Percentiles rank a stretch among this genome's conserved stretches.
Conservation (phyloP, 2,113 vertebrate species). For the Cranoglanis bouderius region DNA sequence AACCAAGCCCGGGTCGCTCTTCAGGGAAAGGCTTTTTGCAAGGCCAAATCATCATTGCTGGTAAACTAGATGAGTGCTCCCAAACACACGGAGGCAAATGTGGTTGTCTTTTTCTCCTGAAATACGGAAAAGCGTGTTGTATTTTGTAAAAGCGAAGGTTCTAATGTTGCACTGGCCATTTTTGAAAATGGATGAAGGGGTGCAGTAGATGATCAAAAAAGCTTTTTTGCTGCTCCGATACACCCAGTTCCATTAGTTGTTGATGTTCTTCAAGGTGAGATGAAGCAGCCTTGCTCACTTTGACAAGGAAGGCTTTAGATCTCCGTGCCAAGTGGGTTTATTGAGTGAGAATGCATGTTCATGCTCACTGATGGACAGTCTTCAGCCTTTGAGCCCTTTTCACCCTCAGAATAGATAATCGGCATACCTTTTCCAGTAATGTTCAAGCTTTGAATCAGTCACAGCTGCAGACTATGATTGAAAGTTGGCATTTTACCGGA, state of each 20-base stretch:
- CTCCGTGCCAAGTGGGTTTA: conserved; percentile 45
- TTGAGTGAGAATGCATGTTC: conserved; percentile 33
- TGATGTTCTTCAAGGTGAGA: conserved; percentile 28
- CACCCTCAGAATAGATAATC: neutral
- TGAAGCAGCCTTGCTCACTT: conserved; percentile 27
- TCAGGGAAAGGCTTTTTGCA: conserved; percentile 34
- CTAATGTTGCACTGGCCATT: neutral
- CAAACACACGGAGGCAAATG: neutral
- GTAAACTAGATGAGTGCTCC: conserved; percentile 55
- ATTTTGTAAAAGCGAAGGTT: neutral
- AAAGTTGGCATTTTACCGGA: neutral
- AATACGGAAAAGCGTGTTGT: neutral
- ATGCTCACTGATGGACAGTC: conserved; percentile 16
- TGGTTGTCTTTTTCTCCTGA: neutral
- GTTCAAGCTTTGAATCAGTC: neutral
- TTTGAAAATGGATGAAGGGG: neutral
- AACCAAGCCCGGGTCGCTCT: conserved; percentile 6
- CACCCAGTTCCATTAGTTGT: conserved; percentile 19
- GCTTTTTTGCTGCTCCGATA: neutral
- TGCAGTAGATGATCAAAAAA: neutral
- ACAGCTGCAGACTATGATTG: neutral
- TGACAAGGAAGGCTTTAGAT: conserved; percentile 49
- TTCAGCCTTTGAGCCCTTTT: neutral
- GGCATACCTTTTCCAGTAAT: too few species aligned
- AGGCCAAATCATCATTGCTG: conserved; percentile 72